These are phyloP conservation scores for Melanostoma scalare DNA, from an alignment of 2,888 invertebrate species.

Conservation along the genomic window DNA sequence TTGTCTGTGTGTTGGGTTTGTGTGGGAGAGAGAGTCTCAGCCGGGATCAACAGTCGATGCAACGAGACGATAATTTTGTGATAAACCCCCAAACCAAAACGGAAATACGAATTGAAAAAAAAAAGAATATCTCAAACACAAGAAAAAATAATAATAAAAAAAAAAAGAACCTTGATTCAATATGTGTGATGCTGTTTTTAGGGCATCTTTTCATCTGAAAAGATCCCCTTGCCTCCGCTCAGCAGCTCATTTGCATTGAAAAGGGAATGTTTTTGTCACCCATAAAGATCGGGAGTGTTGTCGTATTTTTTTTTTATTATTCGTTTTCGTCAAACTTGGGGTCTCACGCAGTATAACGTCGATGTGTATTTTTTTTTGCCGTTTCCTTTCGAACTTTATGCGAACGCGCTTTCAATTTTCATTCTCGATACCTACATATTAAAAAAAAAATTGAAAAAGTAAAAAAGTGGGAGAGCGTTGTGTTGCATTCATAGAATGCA, in stretches of 20 bases:
- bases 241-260: slow-evolving; percentile 70
- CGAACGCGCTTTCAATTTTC: slow-evolving; percentile 68
- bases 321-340: slow-evolving; percentile 31
- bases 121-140: slow-evolving; percentile 7
- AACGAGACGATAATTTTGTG: slow-evolving; percentile 57
- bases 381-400: slow-evolving; percentile 65
- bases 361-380: slow-evolving; percentile 12
- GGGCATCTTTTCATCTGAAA: slow-evolving; percentile 60
- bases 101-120: slow-evolving; percentile 64
- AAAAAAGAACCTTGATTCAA: slow-evolving; percentile 27
- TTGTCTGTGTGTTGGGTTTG: slow-evolving; percentile 8
- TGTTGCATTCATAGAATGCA: slow-evolving; percentile 43
- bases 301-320: slow-evolving; percentile 20
- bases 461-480: slow-evolving; percentile 63
- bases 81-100: slow-evolving; percentile 68
- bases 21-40: slow-evolving; percentile 41
- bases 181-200: slow-evolving; percentile 68
- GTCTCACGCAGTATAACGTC: slow-evolving; percentile 46
- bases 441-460: slow-evolving; percentile 10
- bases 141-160: background rate
- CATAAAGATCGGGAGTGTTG: slow-evolving; percentile 61
- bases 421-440: slow-evolving; percentile 50
- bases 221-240: slow-evolving; percentile 59
- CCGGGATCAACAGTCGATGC: slow-evolving; percentile 60
- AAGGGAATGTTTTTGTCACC: slow-evolving; percentile 72